These are phyloP conservation scores for Punctoribates punctum DNA, from an alignment of 2,888 invertebrate genomes.

Conservation along the genomic window DNA sequence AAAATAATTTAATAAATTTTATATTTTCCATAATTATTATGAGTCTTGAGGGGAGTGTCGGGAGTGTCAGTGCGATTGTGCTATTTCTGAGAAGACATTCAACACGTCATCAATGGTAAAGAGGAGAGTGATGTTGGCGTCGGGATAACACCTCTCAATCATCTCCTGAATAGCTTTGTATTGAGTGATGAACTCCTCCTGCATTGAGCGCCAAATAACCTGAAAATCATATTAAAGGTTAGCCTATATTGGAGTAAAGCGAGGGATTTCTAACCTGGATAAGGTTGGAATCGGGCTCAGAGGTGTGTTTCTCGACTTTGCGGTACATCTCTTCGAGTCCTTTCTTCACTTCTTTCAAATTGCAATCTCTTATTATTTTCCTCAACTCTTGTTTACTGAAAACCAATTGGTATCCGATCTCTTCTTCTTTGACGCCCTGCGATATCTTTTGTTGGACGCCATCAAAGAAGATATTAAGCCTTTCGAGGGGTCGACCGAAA, in stretches of 20 bases:
- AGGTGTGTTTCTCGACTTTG: constrained; percentile 95
- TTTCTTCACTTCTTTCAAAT: constrained; percentile 78
- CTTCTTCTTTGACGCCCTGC: constrained; percentile 90
- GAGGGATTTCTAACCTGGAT: constrained; percentile 61
- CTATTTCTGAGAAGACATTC: constrained; percentile 96
- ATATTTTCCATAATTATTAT: constrained; percentile 9
- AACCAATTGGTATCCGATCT: constrained; percentile 95
- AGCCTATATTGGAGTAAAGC: too few relatives aligned
- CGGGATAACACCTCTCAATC: constrained; percentile 92
- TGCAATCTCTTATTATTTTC: constrained; percentile 90
- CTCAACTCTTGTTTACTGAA: constrained; percentile 94
- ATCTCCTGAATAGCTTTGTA: constrained; percentile 88
- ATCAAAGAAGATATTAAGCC: constrained; percentile 93
- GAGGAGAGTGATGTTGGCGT: constrained; percentile 85
- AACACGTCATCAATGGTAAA: constrained; percentile 94
- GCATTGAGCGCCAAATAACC: constrained; percentile 99
- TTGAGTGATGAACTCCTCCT: constrained; percentile 96
- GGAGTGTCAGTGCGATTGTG: constrained; percentile 71
- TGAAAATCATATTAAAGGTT: constrained; percentile 54
- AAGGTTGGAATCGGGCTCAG: constrained; percentile 81
- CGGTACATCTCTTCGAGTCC: constrained; percentile 81
- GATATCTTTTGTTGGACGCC: constrained; percentile 90
- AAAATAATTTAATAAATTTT: background rate
- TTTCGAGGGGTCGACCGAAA: constrained; percentile 88
- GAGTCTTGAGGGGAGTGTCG: background rate